Conservation (phyloP, 2,888 invertebrate genomes). For the Bellardia pandia region DNA sequence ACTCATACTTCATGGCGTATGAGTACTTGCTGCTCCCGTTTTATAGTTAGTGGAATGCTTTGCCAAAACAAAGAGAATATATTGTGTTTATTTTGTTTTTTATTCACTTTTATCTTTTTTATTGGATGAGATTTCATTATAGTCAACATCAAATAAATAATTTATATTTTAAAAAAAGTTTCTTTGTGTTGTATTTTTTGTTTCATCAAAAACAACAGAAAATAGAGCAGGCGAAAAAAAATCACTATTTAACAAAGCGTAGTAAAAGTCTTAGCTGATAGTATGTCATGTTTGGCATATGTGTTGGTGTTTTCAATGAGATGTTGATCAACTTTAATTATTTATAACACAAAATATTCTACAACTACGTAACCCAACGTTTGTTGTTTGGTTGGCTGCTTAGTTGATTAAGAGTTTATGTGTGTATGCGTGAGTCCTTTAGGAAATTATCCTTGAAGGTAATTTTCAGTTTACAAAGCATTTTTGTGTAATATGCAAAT, state of each 20-base stretch:
- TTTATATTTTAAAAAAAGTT: background rate
- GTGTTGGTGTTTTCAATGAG: background rate
- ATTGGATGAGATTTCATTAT: conserved; percentile 8
- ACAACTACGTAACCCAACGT: background rate
- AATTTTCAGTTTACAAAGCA: conserved; percentile 14
- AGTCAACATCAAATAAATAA: conserved; percentile 32
- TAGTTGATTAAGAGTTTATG: background rate
- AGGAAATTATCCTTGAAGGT: conserved; percentile 37
- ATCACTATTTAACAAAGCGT: conserved; percentile 2
- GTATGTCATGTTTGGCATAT: background rate
- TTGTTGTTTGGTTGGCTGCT: conserved; percentile 28
- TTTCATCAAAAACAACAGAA: background rate
- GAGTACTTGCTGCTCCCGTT: background rate
- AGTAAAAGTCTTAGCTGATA: background rate
- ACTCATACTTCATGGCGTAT: conserved; percentile 25
- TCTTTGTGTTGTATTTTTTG: background rate
- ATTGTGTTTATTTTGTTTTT: background rate
- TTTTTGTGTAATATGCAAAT: conserved; percentile 13
- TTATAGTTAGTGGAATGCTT: too few relatives aligned
- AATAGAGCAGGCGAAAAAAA: background rate
- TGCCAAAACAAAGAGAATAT: background rate
- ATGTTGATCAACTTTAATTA: conserved; percentile 42
- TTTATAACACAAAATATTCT: conserved; percentile 27
- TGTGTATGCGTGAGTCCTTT: background rate
- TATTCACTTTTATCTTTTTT: conserved; percentile 2